Conservation (phyloP, 1,140 invertebrate species). For the Branchinecta lindahli region DNA sequence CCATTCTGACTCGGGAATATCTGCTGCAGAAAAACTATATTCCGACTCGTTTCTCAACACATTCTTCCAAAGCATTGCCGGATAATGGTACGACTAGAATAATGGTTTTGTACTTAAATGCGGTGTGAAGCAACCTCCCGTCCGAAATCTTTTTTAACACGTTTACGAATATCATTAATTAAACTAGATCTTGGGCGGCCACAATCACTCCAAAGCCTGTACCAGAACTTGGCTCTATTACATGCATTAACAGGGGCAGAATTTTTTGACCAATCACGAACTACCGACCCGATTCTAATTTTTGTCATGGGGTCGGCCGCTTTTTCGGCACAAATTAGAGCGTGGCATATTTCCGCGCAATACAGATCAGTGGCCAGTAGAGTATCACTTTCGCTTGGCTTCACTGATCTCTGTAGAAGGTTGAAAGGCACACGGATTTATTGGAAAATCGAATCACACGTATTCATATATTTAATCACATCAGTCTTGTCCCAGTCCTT, state of each 20-base stretch:
- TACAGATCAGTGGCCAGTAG: neutral
- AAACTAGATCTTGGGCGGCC: neutral
- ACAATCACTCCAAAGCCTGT: neutral
- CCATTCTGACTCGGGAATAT: slow-evolving; percentile 2
- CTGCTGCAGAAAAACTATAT: neutral
- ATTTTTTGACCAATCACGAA: neutral
- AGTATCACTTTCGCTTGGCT: neutral
- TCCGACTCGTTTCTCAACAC: neutral
- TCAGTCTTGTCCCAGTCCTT: neutral
- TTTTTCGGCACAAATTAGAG: neutral
- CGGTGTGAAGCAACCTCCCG: neutral
- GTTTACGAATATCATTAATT: neutral
- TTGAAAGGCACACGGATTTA: neutral
- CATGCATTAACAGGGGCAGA: neutral
- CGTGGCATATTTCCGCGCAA: neutral
- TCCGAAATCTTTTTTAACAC: neutral
- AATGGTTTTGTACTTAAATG: neutral
- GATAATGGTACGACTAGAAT: neutral
- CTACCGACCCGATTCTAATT: neutral
- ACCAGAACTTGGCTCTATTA: neutral
- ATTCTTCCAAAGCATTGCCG: slow-evolving; percentile 10
- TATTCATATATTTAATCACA: neutral
- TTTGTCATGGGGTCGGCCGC: neutral
- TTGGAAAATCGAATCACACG: neutral
- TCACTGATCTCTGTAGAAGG: neutral